Evolutionary conservation across 2,888 invertebrate species (phyloP).

Genomic region (Habrosyne pyritoides): DNA sequence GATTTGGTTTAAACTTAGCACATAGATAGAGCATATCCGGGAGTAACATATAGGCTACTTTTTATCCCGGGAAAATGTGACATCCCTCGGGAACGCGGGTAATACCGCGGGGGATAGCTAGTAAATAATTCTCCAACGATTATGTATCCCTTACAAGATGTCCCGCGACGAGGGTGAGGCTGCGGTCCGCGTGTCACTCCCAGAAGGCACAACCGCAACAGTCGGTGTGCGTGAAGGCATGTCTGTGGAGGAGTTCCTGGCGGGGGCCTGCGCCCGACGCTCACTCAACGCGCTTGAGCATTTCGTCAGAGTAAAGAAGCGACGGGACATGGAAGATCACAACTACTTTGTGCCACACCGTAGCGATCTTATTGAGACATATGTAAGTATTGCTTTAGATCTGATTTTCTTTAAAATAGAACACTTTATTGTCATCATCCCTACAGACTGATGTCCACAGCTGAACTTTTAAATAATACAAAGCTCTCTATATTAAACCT

Average conservation of each 20-base stretch:
- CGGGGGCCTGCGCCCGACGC: slow-evolving; percentile 95
- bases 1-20: too few relatives aligned
- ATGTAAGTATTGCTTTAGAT: slow-evolving; percentile 86
- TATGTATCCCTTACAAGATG: slow-evolving; percentile 70
- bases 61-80: too few relatives aligned
- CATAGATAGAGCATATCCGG: too few relatives aligned
- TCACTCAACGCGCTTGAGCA: slow-evolving; percentile 97
- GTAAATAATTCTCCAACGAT: background rate
- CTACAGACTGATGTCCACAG: too few relatives aligned
- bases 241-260: slow-evolving; percentile 97
- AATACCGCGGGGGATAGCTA: too few relatives aligned
- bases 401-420: background rate
- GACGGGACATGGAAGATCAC: slow-evolving; percentile 97
- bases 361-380: slow-evolving; percentile 96
- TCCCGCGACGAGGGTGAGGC: slow-evolving; percentile 94
- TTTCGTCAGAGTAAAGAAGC: slow-evolving; percentile 97
- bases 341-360: slow-evolving; percentile 98
- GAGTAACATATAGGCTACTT: too few relatives aligned
- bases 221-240: slow-evolving; percentile 95
- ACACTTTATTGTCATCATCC: too few relatives aligned
- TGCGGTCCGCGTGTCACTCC: slow-evolving; percentile 94
- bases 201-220: slow-evolving; percentile 91
- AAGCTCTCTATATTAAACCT: too few relatives aligned
- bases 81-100: too few relatives aligned
- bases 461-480: too few relatives aligned